Evolutionary conservation across 2,113 vertebrate genomes (phyloP).

Genomic region (Serilophus lunatus): DNA sequence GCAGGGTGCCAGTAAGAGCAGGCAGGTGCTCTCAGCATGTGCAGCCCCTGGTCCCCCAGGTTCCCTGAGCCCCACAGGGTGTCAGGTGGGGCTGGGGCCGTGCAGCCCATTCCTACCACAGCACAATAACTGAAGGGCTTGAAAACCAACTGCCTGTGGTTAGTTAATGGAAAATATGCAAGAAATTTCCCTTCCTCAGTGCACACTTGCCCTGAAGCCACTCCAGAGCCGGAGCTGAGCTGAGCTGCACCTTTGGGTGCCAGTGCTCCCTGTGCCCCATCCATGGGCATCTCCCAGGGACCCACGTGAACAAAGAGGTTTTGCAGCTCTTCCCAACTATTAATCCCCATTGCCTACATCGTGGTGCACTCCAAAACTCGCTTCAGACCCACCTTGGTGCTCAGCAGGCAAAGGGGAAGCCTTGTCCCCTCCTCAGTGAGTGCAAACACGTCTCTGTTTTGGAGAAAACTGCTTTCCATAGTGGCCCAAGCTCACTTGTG

Average conservation of each 20-base stretch:
- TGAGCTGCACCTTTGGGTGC: neutral
- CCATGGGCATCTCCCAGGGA: too few species aligned
- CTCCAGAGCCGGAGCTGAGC: neutral
- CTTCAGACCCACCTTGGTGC: neutral
- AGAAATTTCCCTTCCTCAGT: neutral
- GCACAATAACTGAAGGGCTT: neutral
- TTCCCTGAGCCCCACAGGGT: neutral
- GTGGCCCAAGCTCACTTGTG: neutral
- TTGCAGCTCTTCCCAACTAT: fast-evolving
- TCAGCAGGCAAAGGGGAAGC: neutral
- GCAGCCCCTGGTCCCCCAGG: neutral
- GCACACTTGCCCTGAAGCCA: neutral
- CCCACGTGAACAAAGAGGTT: fast-evolving
- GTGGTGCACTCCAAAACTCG: neutral
- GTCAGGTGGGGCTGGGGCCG: neutral
- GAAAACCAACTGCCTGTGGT: conserved; percentile 28
- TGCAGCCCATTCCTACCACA: neutral
- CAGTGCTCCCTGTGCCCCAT: neutral
- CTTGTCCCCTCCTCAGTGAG: neutral
- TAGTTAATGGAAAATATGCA: neutral
- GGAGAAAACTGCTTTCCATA: neutral
- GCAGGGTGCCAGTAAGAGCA: neutral
- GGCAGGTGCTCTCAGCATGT: neutral
- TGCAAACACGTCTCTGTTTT: neutral
- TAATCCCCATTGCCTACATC: fast-evolving